These are phyloP conservation scores for Tetramorium bicarinatum DNA, from an alignment of 2,888 invertebrate species.

Conservation along the genomic window DNA sequence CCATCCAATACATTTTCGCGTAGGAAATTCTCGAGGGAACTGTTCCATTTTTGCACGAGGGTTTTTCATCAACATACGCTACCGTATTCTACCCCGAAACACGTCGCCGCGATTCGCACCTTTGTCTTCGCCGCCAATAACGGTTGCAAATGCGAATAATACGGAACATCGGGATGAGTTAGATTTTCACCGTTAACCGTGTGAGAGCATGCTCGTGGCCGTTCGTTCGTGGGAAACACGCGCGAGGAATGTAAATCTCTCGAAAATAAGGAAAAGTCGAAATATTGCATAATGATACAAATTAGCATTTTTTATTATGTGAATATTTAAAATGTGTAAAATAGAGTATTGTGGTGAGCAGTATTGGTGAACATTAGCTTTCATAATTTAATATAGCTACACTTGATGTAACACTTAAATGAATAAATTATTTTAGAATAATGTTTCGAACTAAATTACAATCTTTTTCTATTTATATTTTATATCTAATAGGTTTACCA, in stretches of 20 bases:
- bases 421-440: neutral
- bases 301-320: neutral
- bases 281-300: slow-evolving; percentile 18
- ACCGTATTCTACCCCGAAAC: neutral
- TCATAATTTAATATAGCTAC: neutral
- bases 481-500: neutral
- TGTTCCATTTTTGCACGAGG: slow-evolving; percentile 48
- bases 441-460: neutral
- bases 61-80: slow-evolving; percentile 21
- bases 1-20: slow-evolving; percentile 64
- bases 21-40: slow-evolving; percentile 66
- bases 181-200: slow-evolving; percentile 50
- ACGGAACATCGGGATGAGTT: slow-evolving; percentile 41
- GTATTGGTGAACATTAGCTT: neutral
- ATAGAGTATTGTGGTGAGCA: neutral
- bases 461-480: slow-evolving; percentile 3
- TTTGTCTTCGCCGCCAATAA: slow-evolving; percentile 28
- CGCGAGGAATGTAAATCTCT: slow-evolving; percentile 44
- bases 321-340: neutral
- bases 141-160: slow-evolving; percentile 48
- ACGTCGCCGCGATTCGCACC: slow-evolving; percentile 18
- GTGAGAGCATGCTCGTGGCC: slow-evolving; percentile 22
- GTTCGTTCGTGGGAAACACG: slow-evolving; percentile 49
- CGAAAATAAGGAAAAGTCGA: slow-evolving; percentile 28
- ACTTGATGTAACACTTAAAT: neutral